A percentile compares a stretch with the other conserved stretches of the same genome.
phyloP scores from a whole-genome alignment of 2,113 vertebrate species.

The Notiomystis cincta region DNA sequence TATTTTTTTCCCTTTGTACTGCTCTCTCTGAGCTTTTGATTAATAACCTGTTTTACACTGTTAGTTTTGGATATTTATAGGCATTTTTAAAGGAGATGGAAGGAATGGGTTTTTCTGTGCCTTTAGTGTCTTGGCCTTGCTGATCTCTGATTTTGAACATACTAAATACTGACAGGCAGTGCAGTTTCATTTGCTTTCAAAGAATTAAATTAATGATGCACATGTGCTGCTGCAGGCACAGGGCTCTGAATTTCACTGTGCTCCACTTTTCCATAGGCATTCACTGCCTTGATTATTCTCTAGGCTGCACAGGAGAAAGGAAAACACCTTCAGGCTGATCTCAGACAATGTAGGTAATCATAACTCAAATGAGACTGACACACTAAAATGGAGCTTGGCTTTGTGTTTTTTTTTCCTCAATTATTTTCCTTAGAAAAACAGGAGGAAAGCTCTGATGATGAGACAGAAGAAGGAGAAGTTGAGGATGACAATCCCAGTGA shows the following conservation, averaged over 20 bases:
- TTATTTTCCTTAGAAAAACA: slow-evolving; percentile 70
- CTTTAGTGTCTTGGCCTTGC: not conserved
- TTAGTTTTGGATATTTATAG: not conserved
- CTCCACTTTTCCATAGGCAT: not conserved
- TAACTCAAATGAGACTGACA: not conserved
- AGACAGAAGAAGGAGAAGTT: slow-evolving; percentile 82
- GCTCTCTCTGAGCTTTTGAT: not conserved
- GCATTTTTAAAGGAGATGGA: not conserved
- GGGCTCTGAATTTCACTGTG: not conserved
- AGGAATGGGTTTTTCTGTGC: not conserved
- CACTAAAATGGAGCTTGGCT: not conserved
- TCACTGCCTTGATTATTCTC: not conserved
- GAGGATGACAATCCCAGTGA: slow-evolving; percentile 79
- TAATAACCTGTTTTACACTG: not conserved
- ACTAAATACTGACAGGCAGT: not conserved
- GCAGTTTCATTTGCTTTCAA: not conserved
- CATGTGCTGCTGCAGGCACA: not conserved
- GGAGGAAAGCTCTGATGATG: slow-evolving; percentile 81
- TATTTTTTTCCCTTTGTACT: not conserved
- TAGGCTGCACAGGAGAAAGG: not conserved
- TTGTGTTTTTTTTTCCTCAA: not conserved
- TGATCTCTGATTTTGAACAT: not conserved
- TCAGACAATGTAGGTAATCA: not conserved
- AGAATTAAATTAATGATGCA: not conserved
- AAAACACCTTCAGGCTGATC: slow-evolving; percentile 6